Evolutionary conservation across 2,888 invertebrate genomes (phyloP).

Genomic region (Nemoura dubitans): DNA sequence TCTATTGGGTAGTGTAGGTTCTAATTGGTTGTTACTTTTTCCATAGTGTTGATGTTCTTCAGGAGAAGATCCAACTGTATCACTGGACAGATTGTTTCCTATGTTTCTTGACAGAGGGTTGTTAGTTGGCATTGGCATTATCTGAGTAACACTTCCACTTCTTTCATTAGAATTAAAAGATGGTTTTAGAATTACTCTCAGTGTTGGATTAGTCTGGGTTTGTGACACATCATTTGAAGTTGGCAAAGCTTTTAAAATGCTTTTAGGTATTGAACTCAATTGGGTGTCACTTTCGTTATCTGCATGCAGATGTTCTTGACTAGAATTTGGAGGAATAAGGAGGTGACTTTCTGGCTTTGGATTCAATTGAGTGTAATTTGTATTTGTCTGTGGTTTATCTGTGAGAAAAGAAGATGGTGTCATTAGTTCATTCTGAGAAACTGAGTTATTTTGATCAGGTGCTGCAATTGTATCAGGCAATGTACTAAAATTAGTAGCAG

Average conservation of each 20-base stretch:
- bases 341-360: neutral
- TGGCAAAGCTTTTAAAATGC: neutral
- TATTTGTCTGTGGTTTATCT: too few species aligned
- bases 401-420: too few species aligned
- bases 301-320: neutral
- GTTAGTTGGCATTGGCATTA: neutral
- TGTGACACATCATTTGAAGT: neutral
- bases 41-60: too few species aligned
- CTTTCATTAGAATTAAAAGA: neutral
- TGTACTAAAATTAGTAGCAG: too few species aligned
- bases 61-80: too few species aligned
- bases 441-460: too few species aligned
- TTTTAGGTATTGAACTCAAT: neutral
- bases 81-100: too few species aligned
- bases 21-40: too few species aligned
- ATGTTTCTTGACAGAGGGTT: too few species aligned
- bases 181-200: neutral
- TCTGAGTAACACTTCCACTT: neutral
- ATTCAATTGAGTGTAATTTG: neutral
- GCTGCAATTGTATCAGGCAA: too few species aligned
- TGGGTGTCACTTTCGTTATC: neutral
- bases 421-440: too few species aligned
- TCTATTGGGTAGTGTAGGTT: too few species aligned
- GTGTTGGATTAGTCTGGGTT: neutral
- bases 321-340: neutral